Percentiles rank a stretch among this genome's conserved stretches.
phyloP scores from a whole-genome alignment of 2,113 vertebrate species.

The Paraplagusia blochii region DNA sequence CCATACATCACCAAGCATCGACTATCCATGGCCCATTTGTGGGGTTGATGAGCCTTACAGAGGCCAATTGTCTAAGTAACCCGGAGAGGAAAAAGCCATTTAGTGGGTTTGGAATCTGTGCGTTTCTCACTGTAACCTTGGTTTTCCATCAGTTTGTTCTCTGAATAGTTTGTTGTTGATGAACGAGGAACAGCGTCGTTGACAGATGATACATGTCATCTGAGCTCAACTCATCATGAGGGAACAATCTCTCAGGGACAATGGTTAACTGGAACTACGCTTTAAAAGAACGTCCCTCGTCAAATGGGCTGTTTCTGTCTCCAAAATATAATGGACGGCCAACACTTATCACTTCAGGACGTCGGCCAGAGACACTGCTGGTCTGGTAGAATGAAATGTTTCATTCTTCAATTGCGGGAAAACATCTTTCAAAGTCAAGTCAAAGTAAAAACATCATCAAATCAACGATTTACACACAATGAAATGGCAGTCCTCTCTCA shows the following conservation, averaged over 20 bases:
- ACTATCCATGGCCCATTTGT: slow-evolving; percentile 56
- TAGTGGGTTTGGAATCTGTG: slow-evolving; percentile 12
- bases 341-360: no score
- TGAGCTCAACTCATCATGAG: slow-evolving; percentile 35
- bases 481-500: no score
- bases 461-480: no score
- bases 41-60: slow-evolving; percentile 65
- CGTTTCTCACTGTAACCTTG: slow-evolving; percentile 28
- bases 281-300: no score
- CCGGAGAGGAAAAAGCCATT: slow-evolving; percentile 28
- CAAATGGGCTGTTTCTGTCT: no score
- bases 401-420: no score
- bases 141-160: slow-evolving; percentile 33
- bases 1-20: slow-evolving; percentile 49
- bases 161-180: slow-evolving; percentile 37
- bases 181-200: slow-evolving; percentile 35
- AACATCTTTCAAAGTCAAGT: no score
- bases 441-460: no score
- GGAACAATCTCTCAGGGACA: slow-evolving; percentile 47
- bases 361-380: no score
- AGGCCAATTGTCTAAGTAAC: slow-evolving; percentile 55
- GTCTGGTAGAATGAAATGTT: no score
- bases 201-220: slow-evolving; percentile 56
- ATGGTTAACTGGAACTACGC: slow-evolving; percentile 22
- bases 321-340: no score